Percentiles rank a stretch among this genome's conserved stretches.
phyloP scores from a whole-genome alignment of 2,888 invertebrate species.

The Melangyna quadrimaculata region DNA sequence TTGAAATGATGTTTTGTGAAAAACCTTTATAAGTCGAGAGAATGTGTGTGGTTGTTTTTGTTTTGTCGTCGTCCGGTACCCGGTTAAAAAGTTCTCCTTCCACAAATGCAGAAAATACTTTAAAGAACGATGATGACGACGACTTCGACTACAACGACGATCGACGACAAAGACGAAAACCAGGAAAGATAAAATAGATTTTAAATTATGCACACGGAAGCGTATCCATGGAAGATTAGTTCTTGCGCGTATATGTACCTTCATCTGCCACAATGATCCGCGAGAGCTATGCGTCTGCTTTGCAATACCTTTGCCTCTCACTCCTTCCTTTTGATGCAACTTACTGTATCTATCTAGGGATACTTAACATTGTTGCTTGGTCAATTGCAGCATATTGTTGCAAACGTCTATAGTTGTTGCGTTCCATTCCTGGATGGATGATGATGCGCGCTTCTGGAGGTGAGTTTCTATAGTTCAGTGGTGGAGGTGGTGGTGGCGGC shows the following conservation, averaged over 20 bases:
- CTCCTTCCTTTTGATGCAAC: neutral
- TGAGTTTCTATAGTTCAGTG: neutral
- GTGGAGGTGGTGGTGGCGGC: neutral
- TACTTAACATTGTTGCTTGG: slow-evolving; percentile 39
- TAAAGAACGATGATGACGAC: slow-evolving; percentile 19
- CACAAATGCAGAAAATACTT: slow-evolving; percentile 28
- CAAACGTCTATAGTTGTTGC: slow-evolving; percentile 49
- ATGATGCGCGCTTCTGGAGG: neutral
- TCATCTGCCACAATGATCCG: slow-evolving; percentile 66
- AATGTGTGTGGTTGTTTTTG: neutral
- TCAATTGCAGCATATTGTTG: slow-evolving; percentile 40
- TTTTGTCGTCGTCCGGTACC: slow-evolving; percentile 3
- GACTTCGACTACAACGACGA: slow-evolving; percentile 56
- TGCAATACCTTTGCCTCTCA: neutral
- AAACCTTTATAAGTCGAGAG: slow-evolving; percentile 32
- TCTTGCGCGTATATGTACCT: slow-evolving; percentile 60
- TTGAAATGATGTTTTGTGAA: slow-evolving; percentile 51
- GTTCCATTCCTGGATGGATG: slow-evolving; percentile 31
- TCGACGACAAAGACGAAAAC: slow-evolving; percentile 62
- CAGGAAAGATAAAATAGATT: slow-evolving; percentile 72
- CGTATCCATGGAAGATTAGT: slow-evolving; percentile 71
- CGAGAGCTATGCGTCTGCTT: slow-evolving; percentile 20
- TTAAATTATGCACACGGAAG: slow-evolving; percentile 72
- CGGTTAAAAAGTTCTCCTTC: slow-evolving; percentile 46
- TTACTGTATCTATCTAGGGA: slow-evolving; percentile 9